Conservation (phyloP, 1,140 invertebrate genomes). For the Drosophila fuyamai region DNA sequence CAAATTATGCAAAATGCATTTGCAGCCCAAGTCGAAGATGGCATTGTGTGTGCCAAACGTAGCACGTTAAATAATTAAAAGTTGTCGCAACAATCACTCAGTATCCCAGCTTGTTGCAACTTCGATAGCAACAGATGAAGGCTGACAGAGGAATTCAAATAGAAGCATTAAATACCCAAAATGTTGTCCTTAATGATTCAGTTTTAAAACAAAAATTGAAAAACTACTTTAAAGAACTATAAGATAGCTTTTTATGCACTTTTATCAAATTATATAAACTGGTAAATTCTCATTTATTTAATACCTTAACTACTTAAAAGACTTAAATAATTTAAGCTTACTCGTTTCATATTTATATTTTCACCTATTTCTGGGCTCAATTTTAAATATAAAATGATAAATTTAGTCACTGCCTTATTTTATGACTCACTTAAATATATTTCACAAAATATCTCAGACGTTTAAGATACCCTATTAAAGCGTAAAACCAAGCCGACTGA, state of each 20-base stretch:
- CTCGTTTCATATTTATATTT: too few relatives aligned
- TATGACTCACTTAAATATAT: neutral
- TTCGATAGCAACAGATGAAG: neutral
- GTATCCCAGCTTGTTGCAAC: conserved; percentile 12
- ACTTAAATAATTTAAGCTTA: too few relatives aligned
- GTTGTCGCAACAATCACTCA: conserved; percentile 39
- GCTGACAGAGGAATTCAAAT: neutral
- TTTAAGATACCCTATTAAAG: neutral
- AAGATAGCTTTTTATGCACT: too few relatives aligned
- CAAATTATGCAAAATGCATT: conserved; percentile 82
- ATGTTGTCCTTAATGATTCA: too few relatives aligned
- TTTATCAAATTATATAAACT: too few relatives aligned
- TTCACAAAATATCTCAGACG: neutral
- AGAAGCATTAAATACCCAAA: neutral
- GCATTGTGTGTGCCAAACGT: conserved; percentile 43
- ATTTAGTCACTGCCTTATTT: too few relatives aligned
- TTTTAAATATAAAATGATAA: too few relatives aligned
- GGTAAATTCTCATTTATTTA: too few relatives aligned
- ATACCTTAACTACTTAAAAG: too few relatives aligned
- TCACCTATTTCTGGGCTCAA: too few relatives aligned
- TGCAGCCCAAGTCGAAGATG: conserved; percentile 38
- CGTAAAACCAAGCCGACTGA: neutral
- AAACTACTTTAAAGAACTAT: too few relatives aligned
- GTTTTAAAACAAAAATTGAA: too few relatives aligned
- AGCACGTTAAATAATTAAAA: conserved; percentile 77